Evolutionary conservation across 2,113 vertebrate genomes (phyloP), one percentile per base, ranked within the genome.

Genomic region (Ariopsis seemanni): DNA sequence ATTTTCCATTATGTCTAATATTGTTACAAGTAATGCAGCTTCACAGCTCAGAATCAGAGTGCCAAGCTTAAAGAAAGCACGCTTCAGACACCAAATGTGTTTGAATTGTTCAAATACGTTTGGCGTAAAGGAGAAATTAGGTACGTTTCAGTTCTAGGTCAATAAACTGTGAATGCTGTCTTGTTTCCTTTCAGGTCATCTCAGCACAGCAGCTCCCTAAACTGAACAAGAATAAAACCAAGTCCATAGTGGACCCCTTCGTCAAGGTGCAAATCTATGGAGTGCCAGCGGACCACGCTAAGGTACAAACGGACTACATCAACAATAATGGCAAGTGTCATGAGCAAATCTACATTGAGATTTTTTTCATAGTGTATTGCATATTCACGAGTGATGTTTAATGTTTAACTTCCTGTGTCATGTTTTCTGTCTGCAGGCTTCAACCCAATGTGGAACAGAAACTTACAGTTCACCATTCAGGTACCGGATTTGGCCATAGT

Each of bases 181-280:
- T 7, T 84, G 63, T 63, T 72, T 84, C 34, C 6, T 81, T 18
- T 1, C 88, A 99, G 98, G 92, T 99, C 86, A 99, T 99, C 93
- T 97, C 98, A 48, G 98, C 96, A 62, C 98, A 99, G 93, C 98
- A 99, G 93, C 92, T 99, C 63, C 98, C 98, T 7, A 99, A 99
- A 92, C 88, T 98, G 78, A 98, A 97, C 92, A 97, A 96, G 93
- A 95, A 94, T 82, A 97, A 98, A 88, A 9, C 85, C 7, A 97
- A 94, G 18, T 98, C 98, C 7, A 98, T 99, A 0, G 97, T 99
- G 72, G 98, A 99, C 90, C 97, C 98, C 8, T 96, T 96, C 86
- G 97, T 99, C 25, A 96, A 91, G 0, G 92, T 99, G 90, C 96
- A 99, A 91, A 93, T 99, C 86, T 90, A 93, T 0, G 98, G 98